Conservation (phyloP, 2,113 vertebrate genomes). For the Herpetotheres cachinnans region DNA sequence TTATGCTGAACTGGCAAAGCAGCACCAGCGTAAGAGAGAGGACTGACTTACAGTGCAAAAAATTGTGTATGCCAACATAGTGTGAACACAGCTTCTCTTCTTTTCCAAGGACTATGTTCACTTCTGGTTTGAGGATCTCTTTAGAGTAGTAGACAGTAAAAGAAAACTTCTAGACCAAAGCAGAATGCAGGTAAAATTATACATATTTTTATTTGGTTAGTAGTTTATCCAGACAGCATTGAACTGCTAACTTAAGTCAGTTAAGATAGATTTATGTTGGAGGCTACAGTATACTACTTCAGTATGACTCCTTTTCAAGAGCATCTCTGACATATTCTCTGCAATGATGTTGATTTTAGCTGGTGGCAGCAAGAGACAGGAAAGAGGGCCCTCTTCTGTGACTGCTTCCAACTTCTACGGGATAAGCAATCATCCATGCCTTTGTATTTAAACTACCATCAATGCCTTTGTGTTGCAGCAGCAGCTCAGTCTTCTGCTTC, state of each 20-base stretch:
- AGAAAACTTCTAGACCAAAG: not conserved
- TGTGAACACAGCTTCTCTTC: not conserved
- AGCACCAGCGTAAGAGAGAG: not conserved
- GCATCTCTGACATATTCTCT: not conserved
- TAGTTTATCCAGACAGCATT: not conserved
- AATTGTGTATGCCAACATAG: not conserved
- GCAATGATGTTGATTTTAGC: not conserved
- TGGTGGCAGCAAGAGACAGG: conserved; percentile 36
- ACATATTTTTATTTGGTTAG: not conserved
- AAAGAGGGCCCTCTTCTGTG: conserved; percentile 42
- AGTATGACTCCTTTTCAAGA: not conserved
- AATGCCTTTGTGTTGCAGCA: not conserved
- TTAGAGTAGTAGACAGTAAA: not conserved
- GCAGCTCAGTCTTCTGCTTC: not conserved
- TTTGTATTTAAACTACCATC: not conserved
- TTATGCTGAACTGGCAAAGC: not conserved
- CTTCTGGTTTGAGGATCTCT: not conserved
- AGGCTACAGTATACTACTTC: not conserved
- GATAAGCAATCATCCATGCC: not conserved
- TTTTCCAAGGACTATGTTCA: not conserved
- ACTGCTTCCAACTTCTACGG: conserved; percentile 42
- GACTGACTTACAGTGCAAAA: not conserved
- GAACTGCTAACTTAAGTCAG: not conserved
- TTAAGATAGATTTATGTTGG: not conserved
- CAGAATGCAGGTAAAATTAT: not conserved